phyloP scores from a whole-genome alignment of 1,140 invertebrate genomes.

The Reticulitermes speratus region DNA sequence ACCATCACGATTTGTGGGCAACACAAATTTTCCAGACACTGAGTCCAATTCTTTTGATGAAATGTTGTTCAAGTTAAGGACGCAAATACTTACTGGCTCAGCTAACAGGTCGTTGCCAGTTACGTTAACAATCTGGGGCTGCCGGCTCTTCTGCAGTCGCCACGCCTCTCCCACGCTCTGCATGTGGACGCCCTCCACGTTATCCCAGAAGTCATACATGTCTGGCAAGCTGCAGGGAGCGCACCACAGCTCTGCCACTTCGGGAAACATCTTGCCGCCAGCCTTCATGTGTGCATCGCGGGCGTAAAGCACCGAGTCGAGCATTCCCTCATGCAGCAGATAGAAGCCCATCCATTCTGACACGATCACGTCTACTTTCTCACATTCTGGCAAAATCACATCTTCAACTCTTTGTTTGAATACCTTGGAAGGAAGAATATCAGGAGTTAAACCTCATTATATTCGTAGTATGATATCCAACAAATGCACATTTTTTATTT shows the following conservation, averaged over 20 bases:
- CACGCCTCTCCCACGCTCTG: slow-evolving; percentile 42
- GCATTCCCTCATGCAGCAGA: slow-evolving; percentile 96
- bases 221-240: slow-evolving; percentile 71
- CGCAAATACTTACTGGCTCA: slow-evolving; percentile 44
- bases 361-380: slow-evolving; percentile 93
- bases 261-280: slow-evolving; percentile 54
- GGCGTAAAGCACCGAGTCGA: slow-evolving; percentile 89
- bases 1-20: slow-evolving; percentile 54
- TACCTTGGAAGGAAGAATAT: slow-evolving; percentile 43
- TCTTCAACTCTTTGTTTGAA: slow-evolving; percentile 67
- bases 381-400: slow-evolving; percentile 58
- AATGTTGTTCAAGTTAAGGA: slow-evolving; percentile 44
- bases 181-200: slow-evolving; percentile 64
- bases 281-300: slow-evolving; percentile 82
- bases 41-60: slow-evolving; percentile 40
- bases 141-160: slow-evolving; percentile 41
- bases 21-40: slow-evolving; percentile 45
- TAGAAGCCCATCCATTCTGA: slow-evolving; percentile 99
- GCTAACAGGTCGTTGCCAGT: slow-evolving; percentile 49
- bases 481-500: too few relatives aligned
- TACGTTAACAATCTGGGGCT: slow-evolving; percentile 46
- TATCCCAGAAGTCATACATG: slow-evolving; percentile 62
- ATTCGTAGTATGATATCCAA: too few relatives aligned
- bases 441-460: too few relatives aligned
- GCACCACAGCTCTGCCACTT: slow-evolving; percentile 45